These are phyloP conservation scores for Nanger granti DNA, from an alignment of 2,113 vertebrate species.

Conservation along the genomic window DNA sequence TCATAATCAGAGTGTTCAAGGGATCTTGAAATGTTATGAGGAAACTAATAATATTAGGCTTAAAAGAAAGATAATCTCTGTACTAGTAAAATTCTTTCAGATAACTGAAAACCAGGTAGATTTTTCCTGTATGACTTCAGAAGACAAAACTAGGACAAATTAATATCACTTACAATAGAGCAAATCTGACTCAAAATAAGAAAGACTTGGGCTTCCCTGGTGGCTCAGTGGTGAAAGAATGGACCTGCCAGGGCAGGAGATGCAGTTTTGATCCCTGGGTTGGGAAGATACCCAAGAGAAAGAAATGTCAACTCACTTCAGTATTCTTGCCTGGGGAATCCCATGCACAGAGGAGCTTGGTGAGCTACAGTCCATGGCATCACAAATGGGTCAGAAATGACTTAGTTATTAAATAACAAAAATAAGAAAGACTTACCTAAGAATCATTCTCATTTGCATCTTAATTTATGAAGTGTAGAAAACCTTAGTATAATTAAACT, in stretches of 20 bases:
- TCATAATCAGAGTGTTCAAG: not conserved
- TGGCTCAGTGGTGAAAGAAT: not conserved
- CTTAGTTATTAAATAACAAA: not conserved
- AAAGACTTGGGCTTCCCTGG: not conserved
- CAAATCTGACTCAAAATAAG: not conserved
- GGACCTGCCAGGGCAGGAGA: not conserved
- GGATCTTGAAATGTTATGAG: constrained; percentile 4
- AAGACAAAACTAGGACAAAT: not conserved
- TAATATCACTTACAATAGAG: not conserved
- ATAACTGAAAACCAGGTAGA: not conserved
- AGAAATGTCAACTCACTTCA: not conserved
- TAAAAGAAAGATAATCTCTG: not conserved
- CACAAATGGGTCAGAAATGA: not conserved
- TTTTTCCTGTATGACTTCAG: not conserved
- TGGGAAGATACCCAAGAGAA: not conserved
- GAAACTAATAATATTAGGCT: not conserved
- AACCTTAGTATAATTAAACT: not conserved
- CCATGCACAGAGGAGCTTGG: not conserved
- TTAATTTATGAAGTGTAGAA: constrained; percentile 10
- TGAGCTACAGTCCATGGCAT: not conserved
- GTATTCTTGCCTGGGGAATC: not conserved
- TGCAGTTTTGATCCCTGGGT: not conserved
- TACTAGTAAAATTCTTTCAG: not conserved
- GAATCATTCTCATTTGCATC: not conserved
- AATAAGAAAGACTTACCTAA: not conserved